phyloP scores from a whole-genome alignment of 1,140 invertebrate genomes.

The Apis florea region DNA sequence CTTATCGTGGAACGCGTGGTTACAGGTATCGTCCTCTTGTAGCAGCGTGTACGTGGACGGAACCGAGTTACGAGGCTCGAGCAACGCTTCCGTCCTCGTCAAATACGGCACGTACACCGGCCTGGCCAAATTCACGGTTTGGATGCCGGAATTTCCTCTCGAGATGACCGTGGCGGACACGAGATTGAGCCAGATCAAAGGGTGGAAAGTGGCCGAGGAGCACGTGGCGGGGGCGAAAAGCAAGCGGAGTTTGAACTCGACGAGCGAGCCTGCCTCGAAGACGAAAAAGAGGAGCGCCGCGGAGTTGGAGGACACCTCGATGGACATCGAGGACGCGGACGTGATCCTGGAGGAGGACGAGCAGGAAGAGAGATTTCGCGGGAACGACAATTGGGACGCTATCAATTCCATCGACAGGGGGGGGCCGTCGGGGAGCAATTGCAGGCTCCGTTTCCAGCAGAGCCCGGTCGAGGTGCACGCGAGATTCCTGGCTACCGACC shows the following conservation, averaged over 20 bases:
- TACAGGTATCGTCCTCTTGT: constrained; percentile 96
- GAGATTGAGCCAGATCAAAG: constrained; percentile 94
- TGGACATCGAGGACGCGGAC: constrained; percentile 65
- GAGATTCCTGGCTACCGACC: constrained; percentile 93
- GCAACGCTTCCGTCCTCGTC: constrained; percentile 95
- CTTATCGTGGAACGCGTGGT: no score
- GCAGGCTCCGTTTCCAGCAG: constrained; percentile 93
- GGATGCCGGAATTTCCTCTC: constrained; percentile 97
- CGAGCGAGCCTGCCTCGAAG: constrained; percentile 51
- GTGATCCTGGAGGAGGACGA: constrained; percentile 65
- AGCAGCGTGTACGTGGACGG: constrained; percentile 98
- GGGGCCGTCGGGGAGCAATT: constrained; percentile 80
- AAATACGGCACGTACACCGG: constrained; percentile 96
- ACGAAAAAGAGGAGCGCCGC: constrained; percentile 62
- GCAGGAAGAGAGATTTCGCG: constrained; percentile 71
- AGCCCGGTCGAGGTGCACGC: constrained; percentile 94
- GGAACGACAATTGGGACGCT: constrained; percentile 78
- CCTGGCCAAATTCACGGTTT: constrained; percentile 93
- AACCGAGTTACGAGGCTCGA: constrained; percentile 95
- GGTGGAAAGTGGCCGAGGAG: constrained; percentile 92
- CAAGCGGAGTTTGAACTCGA: constrained; percentile 74
- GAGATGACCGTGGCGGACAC: constrained; percentile 94
- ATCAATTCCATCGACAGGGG: constrained; percentile 78
- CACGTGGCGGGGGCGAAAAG: constrained; percentile 78
- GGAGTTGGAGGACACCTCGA: constrained; percentile 66